These are phyloP conservation scores for Sandelia bainsii DNA, from an alignment of 2,797 vertebrate genomes.

Conservation along the genomic window DNA sequence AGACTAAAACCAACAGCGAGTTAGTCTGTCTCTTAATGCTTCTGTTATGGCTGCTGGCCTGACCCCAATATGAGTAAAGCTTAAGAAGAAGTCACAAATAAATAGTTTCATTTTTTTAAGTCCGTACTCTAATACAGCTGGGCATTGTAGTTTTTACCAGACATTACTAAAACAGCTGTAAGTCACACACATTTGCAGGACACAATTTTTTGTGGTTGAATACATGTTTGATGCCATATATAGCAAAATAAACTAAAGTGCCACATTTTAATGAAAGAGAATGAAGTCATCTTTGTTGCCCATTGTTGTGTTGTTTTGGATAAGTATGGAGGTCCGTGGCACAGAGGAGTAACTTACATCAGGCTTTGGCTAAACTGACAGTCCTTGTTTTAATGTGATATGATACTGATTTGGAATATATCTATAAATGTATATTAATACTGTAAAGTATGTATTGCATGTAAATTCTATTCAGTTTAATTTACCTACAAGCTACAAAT, in stretches of 20 bases:
- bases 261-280: neutral
- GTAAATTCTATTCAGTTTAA: neutral
- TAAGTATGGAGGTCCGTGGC: neutral
- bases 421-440: neutral
- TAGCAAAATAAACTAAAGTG: no score
- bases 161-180: neutral
- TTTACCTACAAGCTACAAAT: neutral
- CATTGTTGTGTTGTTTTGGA: conserved; percentile 1
- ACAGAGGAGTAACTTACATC: neutral
- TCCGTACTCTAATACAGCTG: neutral
- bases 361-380: neutral
- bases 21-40: neutral
- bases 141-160: neutral
- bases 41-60: conserved; percentile 5
- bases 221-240: neutral
- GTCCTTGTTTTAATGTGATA: neutral
- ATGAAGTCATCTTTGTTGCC: no score
- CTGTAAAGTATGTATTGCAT: neutral
- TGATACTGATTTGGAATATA: neutral
- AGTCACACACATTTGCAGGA: neutral
- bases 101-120: neutral
- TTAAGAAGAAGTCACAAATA: conserved; percentile 1
- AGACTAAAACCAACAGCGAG: neutral
- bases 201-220: neutral
- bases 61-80: neutral